These are phyloP conservation scores for human DNA, from an alignment of 2,113 vertebrate genomes.

Conservation along the genomic window GRCh38 chr7:14352001-14352500, in stretches of 20 bases:
- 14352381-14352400: background rate
- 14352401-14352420: background rate
- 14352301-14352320: background rate
- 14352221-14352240: slow-evolving; percentile 52
- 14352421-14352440: background rate
- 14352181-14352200: slow-evolving; percentile 42
- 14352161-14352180: slow-evolving; percentile 41
- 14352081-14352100: slow-evolving; percentile 45
- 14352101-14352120: slow-evolving; percentile 57
- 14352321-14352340: background rate
- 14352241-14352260: slow-evolving; percentile 30
- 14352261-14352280: background rate
- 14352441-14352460: background rate
- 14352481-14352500: background rate
- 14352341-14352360: background rate
- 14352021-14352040: slow-evolving; percentile 12
- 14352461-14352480: background rate
- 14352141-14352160: slow-evolving; percentile 49
- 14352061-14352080: slow-evolving; percentile 50
- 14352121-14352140: slow-evolving; percentile 52
- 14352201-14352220: slow-evolving; percentile 62
- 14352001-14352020: slow-evolving; percentile 44
- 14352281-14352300: background rate
- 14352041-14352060: slow-evolving; percentile 16
- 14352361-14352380: background rate